Percentiles rank a stretch among this genome's conserved stretches.
phyloP scores from a whole-genome alignment of 2,888 invertebrate species.

The Protophormia terraenovae region DNA sequence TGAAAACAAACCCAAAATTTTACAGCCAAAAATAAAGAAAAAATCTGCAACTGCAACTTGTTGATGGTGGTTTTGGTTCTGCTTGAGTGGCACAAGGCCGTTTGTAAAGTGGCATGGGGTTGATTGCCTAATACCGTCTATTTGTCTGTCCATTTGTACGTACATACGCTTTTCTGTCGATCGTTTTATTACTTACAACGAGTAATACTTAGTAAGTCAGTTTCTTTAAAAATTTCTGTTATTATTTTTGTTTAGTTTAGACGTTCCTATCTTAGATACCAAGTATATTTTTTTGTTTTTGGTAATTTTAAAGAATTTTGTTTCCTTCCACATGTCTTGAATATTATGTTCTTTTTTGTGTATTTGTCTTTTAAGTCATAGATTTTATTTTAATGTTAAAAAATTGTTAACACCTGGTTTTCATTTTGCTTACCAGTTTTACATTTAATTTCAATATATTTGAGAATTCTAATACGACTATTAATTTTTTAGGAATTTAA shows the following conservation, averaged over 20 bases:
- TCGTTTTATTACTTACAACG: slow-evolving; percentile 13
- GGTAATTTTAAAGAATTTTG: slow-evolving; percentile 38
- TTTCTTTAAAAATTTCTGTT: slow-evolving; percentile 48
- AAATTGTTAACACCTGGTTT: slow-evolving; percentile 44
- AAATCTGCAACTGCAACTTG: slow-evolving; percentile 17
- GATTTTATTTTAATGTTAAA: slow-evolving; percentile 1
- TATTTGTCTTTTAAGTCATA: neutral
- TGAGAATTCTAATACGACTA: too few species aligned
- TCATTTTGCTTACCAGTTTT: neutral
- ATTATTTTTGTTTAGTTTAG: slow-evolving; percentile 18
- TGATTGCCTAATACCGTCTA: slow-evolving; percentile 53
- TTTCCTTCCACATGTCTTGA: neutral
- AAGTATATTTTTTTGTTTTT: slow-evolving; percentile 20
- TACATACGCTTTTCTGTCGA: too few species aligned
- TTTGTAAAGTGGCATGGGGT: slow-evolving; percentile 61
- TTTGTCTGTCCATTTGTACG: slow-evolving; percentile 24
- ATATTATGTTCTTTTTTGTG: neutral
- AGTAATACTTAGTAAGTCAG: slow-evolving; percentile 31
- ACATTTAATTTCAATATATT: neutral
- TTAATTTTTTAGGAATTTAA: neutral
- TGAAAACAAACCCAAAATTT: slow-evolving; percentile 26
- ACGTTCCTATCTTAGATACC: neutral
- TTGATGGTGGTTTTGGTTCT: slow-evolving; percentile 54
- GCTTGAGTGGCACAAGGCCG: slow-evolving; percentile 67
- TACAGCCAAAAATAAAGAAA: slow-evolving; percentile 40